phyloP scores from a whole-genome alignment of 2,797 vertebrate species.

The Natrix natrix region DNA sequence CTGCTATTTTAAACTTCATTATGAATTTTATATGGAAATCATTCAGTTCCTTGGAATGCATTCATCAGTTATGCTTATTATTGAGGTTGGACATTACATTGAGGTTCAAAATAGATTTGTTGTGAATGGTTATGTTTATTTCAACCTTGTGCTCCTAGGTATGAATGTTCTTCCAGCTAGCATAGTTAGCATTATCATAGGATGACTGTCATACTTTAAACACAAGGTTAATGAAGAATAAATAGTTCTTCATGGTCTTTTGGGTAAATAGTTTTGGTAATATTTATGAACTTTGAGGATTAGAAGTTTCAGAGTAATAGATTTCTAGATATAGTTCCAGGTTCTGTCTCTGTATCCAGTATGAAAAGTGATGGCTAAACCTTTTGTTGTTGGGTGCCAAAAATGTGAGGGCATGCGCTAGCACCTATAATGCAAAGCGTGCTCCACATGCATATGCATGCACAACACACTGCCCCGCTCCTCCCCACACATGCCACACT shows the following conservation, averaged over 20 bases:
- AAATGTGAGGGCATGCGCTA: too few relatives aligned
- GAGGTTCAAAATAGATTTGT: neutral
- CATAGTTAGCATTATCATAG: constrained; percentile 38
- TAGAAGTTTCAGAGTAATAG: constrained; percentile 48
- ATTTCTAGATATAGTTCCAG: constrained; percentile 45
- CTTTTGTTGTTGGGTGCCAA: too few relatives aligned
- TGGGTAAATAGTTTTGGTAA: constrained; percentile 11
- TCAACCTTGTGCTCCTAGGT: constrained; percentile 7
- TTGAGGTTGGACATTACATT: neutral
- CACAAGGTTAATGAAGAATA: constrained; percentile 36
- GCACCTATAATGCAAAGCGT: too few relatives aligned
- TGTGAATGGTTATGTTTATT: neutral
- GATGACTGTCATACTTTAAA: constrained; percentile 24
- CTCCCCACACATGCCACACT: too few relatives aligned
- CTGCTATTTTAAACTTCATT: neutral
- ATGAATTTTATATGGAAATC: neutral
- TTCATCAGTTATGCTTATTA: constrained; percentile 1
- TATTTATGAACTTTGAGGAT: constrained; percentile 46
- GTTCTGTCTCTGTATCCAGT: neutral
- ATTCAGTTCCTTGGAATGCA: neutral
- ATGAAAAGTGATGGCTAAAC: neutral
- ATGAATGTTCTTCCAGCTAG: constrained; percentile 15
- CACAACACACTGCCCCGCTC: too few relatives aligned
- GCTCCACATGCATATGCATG: too few relatives aligned
- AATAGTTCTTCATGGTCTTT: constrained; percentile 29